phyloP scores from a whole-genome alignment of 2,797 vertebrate species.

The Podargus strigoides region DNA sequence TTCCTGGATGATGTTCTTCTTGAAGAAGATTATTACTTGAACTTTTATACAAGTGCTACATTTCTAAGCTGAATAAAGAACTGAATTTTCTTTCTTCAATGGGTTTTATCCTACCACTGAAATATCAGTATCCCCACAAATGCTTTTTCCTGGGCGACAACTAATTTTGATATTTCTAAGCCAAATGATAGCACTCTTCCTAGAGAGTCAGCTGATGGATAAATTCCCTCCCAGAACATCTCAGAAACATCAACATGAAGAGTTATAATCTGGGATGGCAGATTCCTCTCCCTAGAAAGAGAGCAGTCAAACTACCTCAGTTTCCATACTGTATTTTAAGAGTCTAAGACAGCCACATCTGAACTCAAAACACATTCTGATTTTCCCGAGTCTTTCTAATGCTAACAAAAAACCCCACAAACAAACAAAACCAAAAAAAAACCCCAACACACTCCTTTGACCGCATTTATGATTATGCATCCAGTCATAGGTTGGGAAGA shows the following conservation, averaged over 20 bases:
- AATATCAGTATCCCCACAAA: background rate
- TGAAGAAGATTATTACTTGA: background rate
- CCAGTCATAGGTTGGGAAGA: background rate
- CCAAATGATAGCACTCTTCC: background rate
- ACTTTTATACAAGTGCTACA: background rate
- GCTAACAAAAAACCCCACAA: background rate
- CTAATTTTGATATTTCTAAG: background rate
- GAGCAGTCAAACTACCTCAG: background rate
- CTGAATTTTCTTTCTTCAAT: background rate
- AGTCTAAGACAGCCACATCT: background rate
- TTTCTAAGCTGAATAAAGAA: background rate
- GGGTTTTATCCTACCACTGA: background rate
- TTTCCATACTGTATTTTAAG: background rate
- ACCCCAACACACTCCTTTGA: background rate
- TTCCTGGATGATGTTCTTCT: background rate
- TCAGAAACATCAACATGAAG: background rate
- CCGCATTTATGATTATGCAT: background rate
- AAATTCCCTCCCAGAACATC: background rate
- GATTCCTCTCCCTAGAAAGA: background rate
- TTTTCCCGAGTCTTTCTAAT: background rate
- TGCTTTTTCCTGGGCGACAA: background rate
- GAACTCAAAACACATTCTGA: background rate
- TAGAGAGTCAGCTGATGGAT: background rate
- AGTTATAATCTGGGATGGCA: background rate
- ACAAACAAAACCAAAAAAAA: accelerated